A percentile compares a stretch with the other conserved stretches of the same genome.
phyloP scores from a whole-genome alignment of 1,140 invertebrate genomes.

The Zophobas atratus region DNA sequence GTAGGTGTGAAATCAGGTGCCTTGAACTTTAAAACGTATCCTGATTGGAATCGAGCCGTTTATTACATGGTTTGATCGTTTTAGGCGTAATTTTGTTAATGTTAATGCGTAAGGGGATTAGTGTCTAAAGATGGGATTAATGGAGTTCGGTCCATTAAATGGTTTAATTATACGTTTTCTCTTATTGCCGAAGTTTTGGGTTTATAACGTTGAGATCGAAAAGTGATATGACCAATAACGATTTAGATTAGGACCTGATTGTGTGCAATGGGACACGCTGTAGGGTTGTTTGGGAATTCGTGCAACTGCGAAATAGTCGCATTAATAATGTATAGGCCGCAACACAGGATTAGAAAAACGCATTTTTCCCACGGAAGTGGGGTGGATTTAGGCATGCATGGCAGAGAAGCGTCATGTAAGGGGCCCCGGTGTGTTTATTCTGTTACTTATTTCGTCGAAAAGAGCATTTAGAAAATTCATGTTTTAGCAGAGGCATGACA shows the following conservation, averaged over 20 bases:
- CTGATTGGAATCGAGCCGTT: neutral
- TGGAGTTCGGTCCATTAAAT: slow-evolving; percentile 14
- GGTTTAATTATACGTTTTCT: slow-evolving; percentile 18
- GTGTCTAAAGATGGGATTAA: slow-evolving; percentile 6
- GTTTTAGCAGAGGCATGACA: no score
- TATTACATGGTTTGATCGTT: slow-evolving; percentile 5
- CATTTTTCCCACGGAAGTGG: slow-evolving; percentile 22
- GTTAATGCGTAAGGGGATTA: slow-evolving; percentile 13
- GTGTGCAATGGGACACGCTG: neutral
- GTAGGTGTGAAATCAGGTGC: slow-evolving; percentile 33
- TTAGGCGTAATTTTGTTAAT: slow-evolving; percentile 26
- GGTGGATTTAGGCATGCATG: slow-evolving; percentile 19
- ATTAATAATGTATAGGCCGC: slow-evolving; percentile 21
- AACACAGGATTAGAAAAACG: slow-evolving; percentile 19
- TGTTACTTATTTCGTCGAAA: neutral
- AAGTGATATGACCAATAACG: neutral
- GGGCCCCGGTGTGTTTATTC: slow-evolving; percentile 3
- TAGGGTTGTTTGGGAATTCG: slow-evolving; percentile 23
- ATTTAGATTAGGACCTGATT: slow-evolving; percentile 10
- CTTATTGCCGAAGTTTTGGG: slow-evolving; percentile 13
- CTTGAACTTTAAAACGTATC: slow-evolving; percentile 34
- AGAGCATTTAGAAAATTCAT: no score
- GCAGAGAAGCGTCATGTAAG: neutral
- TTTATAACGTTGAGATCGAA: neutral
- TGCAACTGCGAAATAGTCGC: slow-evolving; percentile 22